A percentile compares a stretch with the other conserved stretches of the same genome.
phyloP scores from a whole-genome alignment of 1,140 invertebrate species.

The Drosophila paulistorum region DNA sequence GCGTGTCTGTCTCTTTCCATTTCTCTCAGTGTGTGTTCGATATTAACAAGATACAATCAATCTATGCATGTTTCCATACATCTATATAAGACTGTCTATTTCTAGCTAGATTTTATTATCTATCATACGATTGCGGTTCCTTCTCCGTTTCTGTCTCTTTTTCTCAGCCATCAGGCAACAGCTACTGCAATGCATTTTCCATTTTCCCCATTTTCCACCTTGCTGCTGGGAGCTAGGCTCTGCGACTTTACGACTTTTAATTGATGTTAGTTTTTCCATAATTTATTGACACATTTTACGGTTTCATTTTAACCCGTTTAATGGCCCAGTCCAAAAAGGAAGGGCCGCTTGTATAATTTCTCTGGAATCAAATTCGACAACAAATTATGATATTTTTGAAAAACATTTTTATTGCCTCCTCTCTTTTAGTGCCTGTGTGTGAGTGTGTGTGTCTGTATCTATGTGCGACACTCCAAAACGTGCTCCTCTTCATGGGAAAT shows the following conservation, averaged over 20 bases:
- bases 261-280: conserved; percentile 80
- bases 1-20: neutral
- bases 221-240: conserved; percentile 23
- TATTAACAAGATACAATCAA: conserved; percentile 59
- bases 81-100: conserved; percentile 52
- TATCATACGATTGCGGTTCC: conserved; percentile 67
- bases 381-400: conserved; percentile 82
- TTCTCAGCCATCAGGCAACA: neutral
- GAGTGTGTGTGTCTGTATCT: neutral
- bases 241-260: conserved; percentile 73
- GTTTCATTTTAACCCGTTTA: conserved; percentile 78
- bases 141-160: conserved; percentile 29
- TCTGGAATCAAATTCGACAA: conserved; percentile 43
- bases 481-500: conserved; percentile 22
- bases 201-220: conserved; percentile 34
- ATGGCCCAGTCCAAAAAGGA: conserved; percentile 31
- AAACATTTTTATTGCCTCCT: conserved; percentile 63
- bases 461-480: conserved; percentile 54
- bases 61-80: conserved; percentile 27
- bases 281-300: conserved; percentile 76
- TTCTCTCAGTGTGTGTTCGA: conserved; percentile 48
- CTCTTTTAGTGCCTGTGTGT: neutral
- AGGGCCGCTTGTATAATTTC: conserved; percentile 36
- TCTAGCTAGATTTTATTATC: conserved; percentile 65
- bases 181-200: conserved; percentile 46